A percentile compares a stretch with the other conserved stretches of the same genome.
phyloP scores from a whole-genome alignment of 1,140 invertebrate species.

The Yoshiicerus persimilis region DNA sequence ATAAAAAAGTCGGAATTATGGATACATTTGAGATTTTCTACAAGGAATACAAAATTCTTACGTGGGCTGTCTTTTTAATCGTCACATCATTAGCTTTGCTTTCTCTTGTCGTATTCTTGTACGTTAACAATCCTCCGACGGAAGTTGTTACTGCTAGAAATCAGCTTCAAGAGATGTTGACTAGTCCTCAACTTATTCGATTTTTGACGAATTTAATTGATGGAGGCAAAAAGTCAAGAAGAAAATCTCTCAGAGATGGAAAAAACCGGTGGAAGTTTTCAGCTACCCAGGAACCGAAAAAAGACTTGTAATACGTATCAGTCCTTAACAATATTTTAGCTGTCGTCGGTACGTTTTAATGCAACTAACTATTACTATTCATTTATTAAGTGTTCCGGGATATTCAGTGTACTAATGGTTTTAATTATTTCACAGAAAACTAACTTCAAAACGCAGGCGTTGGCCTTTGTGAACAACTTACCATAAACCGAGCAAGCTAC shows the following conservation, averaged over 20 bases:
- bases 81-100: conserved; percentile 21
- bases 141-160: conserved; percentile 45
- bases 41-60: conserved; percentile 43
- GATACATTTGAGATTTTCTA: conserved; percentile 41
- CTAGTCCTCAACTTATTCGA: conserved; percentile 22
- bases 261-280: background rate
- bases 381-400: too few species aligned
- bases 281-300: background rate
- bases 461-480: too few species aligned
- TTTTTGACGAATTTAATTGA: conserved; percentile 17
- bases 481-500: too few species aligned
- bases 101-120: conserved; percentile 33
- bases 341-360: background rate
- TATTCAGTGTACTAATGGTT: too few species aligned
- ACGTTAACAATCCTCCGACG: conserved; percentile 48
- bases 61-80: conserved; percentile 39
- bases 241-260: background rate
- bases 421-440: too few species aligned
- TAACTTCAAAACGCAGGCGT: too few species aligned
- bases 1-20: conserved; percentile 34
- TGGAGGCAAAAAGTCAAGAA: background rate
- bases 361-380: too few species aligned
- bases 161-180: background rate
- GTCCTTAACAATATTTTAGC: background rate
- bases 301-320: background rate